Conservation (phyloP, 2,797 vertebrate species). For the Sebastes itinus region DNA sequence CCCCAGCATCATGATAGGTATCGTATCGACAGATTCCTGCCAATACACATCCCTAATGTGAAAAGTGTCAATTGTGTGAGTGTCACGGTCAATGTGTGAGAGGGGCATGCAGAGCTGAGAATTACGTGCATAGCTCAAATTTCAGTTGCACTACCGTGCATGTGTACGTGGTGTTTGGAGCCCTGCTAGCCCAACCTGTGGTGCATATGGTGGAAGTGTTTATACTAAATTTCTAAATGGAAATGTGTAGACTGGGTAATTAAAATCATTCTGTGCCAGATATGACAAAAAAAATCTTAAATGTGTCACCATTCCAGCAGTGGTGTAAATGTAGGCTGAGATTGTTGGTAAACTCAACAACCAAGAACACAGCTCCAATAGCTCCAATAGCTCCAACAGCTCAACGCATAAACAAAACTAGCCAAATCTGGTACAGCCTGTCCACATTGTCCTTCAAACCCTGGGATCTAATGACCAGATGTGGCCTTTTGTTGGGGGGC, state of each 20-base stretch:
- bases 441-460: conserved; percentile 56
- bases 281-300: neutral
- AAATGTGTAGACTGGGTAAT: neutral
- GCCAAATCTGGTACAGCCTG: conserved; percentile 16
- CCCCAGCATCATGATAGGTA: no score
- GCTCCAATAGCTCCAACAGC: neutral
- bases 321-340: neutral
- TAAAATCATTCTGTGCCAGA: neutral
- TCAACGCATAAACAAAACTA: neutral
- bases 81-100: no score
- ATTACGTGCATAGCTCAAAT: no score
- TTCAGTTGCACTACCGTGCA: no score
- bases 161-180: no score
- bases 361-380: neutral
- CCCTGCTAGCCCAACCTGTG: no score
- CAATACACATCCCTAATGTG: no score
- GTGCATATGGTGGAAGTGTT: neutral
- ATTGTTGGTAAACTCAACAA: neutral
- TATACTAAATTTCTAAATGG: neutral
- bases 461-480: conserved; percentile 78
- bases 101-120: no score
- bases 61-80: no score
- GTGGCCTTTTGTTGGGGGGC: conserved; percentile 74
- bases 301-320: neutral
- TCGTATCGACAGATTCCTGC: no score